Base-by-base conservation (phyloP, 1,140 invertebrate genomes). In the Hestina assimilis region DNA sequence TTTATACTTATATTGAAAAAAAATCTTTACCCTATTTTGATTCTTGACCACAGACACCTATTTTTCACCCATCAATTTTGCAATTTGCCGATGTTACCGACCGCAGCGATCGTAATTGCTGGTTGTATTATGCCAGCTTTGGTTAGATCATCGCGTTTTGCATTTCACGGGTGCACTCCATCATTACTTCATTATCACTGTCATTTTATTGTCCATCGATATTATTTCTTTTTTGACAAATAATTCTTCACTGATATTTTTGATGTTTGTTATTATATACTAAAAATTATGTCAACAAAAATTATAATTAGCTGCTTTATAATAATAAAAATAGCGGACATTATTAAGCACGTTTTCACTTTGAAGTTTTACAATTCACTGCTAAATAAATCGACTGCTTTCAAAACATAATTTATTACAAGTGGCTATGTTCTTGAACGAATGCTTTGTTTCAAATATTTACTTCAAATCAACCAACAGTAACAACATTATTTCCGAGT, bases 81-180 rank as follows among this genome's bases (percentile, higher is more conserved):
- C 59, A 74, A 81, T 71, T 59, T 55, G 38, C 55, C 50, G 56
- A 69, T 63, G 53, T 64, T 66, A 47, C 65, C 31, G 66, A 67
- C 69, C 66, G 62, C 65, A 77, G 43, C 50, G 54, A 54, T 66
- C 52, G 66, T 77, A 83, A 77, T 83, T 75, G 53, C 57, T 35
- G 33, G 58, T 78, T 75, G 69, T 69, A 66, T 72, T 79, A 80
- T 57, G 46, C 68, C 29, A 28, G 33, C 38, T 64, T 56, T 47
- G 64, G 67, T 82, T 72, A 71, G 61, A 75, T 72, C 67, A 67
- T 58, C 42, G 45, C 66, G 50, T 66, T 75, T 75, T 73, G 65
- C 62, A 72, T 73, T 77, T 73, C 66, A 67, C 53, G 53, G 43
- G 60, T 59, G 52, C 42, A 52, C 54, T 59, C 53, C 35, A 66